Base-by-base conservation (phyloP, 1,140 invertebrate species). In the Drosophila novamexicana region DNA sequence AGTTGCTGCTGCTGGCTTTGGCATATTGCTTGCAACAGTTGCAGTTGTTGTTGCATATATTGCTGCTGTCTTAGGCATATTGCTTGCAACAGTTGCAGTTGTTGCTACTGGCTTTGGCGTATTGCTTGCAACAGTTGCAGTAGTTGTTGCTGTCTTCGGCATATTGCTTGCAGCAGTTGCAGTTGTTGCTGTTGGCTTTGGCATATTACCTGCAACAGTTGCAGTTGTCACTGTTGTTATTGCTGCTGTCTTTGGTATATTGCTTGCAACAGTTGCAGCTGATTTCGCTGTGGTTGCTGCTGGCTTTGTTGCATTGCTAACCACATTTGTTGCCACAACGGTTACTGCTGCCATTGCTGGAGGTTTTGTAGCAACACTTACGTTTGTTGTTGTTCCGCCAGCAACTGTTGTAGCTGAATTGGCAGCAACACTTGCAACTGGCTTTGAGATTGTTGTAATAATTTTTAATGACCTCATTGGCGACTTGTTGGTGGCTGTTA, bases 341-440 rank as follows among this genome's bases (percentile, higher is more conserved):
- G 58, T 10, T 12, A 40, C 9, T 42, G 39, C 8, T 66, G 63
- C 16, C 5, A 42, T 45, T 52, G 16, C 1, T 37, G 49, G 62
- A 8, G 64, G 40, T 4, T 54, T 61, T 14, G 58, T 36, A 7
- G 37, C 18, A 66, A 34, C 47, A 37, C 45, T 72, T 8, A 75
- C 62, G 14, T 42, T 56, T 66, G 44, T 57, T 49, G 71, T 36
- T 16, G 75, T 59, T 14, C 36, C 34, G 52, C 37, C 39, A 18
- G 61, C 22, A 62, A 53, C 16, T 54, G 39, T 42, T 66, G 44
- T 66, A 16, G 56, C 40, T 12, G 61, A 36, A 14, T 57, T 66
- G n/a, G 34, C 39, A 36, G 66, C 45, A 68, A 59, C 14, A n/a
- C n/a, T 53, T 50, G 67, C 40, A 47, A 34, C 12, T 44, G 56